Evolutionary conservation across 2,113 vertebrate species (phyloP), one percentile per base, ranked within the genome.

Genomic region (Arizona elegans): DNA sequence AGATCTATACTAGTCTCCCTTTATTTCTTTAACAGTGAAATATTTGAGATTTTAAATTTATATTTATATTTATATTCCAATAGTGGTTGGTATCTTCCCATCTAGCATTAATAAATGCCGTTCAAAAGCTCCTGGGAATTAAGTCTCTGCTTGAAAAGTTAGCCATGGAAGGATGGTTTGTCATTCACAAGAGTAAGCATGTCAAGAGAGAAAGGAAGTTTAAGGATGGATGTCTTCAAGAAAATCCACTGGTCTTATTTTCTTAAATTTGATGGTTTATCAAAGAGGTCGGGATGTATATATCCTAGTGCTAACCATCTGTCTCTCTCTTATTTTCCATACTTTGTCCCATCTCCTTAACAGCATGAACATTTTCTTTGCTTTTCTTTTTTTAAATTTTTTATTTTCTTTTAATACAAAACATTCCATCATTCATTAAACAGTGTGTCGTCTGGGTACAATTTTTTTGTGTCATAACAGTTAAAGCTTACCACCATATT

Each of bases 191-290:
- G 95, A 86, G 38, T 90, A 53, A 91, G 54, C 75, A 89, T 92
- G 93, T 94, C 47, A 96, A 95, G 93, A 92, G 90, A 95, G 94
- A 95, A 95, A 94, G 93, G 93, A 95, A 95, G 95, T 88, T 24
- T 92, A 91, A 93, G 29, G 91, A 86, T 93, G 85, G 91, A 93
- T 96, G 90, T 91, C 94, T 92, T 92, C 52, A 91, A 89, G 91
- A 88, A 91, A 94, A 93, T 50, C 94, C 94, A 92, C 94, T 94
- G 86, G 89, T 94, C 95, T 95, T 95, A 95, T 95, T 96, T 97
- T 92, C 95, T 93, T 91, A 87, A 86, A 0, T 95, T 94, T 92
- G 89, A 93, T 95, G 92, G 92, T 97, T 92, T 93, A 94, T 94
- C 95, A 94, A 95, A 96, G 95, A 65, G 93, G 91, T 94, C 5